Base-by-base conservation (phyloP, 2,113 vertebrate species). In the Piaya cayana region DNA sequence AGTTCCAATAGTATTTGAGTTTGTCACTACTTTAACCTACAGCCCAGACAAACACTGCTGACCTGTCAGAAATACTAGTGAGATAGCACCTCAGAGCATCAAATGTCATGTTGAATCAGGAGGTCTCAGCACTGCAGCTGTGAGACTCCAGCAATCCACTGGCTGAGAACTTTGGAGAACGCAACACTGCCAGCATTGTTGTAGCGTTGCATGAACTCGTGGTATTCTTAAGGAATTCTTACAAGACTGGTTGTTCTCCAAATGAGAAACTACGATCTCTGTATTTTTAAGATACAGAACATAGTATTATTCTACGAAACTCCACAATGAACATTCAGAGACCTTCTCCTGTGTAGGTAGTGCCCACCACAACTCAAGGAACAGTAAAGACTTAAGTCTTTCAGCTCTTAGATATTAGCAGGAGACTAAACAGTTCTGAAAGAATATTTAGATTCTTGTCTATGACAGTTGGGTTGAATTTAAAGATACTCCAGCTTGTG, bases 131-230 rank as follows among this genome's bases (percentile, higher is more conserved):
- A 63, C 37, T 9, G 25, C 36, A 83, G 8, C 43, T 47, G 1
- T 9, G 39, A 37, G 39, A 52, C 18, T 58, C 14, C 4, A 90
- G 43, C 32, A 62, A 70, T 10, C 4, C 64, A 67, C 37, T 15
- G 32, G 22, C 30, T 13, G 43, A 59, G 34, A 80, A 36, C 15
- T 32, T 4, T 3, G 37, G 58, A 53, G 36, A 63, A 68, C 5
- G 42, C 36, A 65, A 11, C 11, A 29, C 25, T 56, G 32, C n/a
- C 71, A 86, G 23, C 37, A 32, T 36, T 63, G 32, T 0, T 34
- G 14, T 0, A 27, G 30, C 13, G 5, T 0, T 36, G 60, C 19
- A 17, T 45, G 27, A 65, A 50, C 62, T 56, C 2, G 0, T 27
- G 53, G 18, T 56, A 30, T 18, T 58, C 65, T 11, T 39, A 18